Percentiles rank a stretch among this genome's conserved stretches.
Evolutionary conservation across 2,113 vertebrate genomes (phyloP).

Genomic region (Macquaria australasica): DNA sequence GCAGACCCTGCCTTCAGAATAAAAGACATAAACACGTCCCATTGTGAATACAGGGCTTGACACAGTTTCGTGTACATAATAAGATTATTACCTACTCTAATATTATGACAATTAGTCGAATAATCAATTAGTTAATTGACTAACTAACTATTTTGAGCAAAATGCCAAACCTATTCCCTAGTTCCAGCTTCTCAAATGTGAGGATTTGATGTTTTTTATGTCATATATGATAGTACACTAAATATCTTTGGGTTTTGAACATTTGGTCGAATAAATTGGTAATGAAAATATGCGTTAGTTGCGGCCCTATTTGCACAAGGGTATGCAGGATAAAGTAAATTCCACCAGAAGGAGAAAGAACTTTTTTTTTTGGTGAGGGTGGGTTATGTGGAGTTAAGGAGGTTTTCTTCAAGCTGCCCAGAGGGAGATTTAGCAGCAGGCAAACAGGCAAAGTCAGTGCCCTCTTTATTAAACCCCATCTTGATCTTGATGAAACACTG

Average conservation of each 20-base stretch:
- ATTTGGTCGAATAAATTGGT: too few species aligned
- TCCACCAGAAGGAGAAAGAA: not conserved
- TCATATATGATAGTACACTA: too few species aligned
- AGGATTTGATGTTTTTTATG: too few species aligned
- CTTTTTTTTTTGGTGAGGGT: not conserved
- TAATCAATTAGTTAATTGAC: too few species aligned
- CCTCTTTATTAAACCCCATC: too few species aligned
- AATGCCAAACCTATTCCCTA: too few species aligned
- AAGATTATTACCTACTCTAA: too few species aligned
- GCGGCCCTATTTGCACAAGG: not conserved
- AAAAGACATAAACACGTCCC: slow-evolving; percentile 25
- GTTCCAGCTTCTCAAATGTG: too few species aligned
- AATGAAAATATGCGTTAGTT: not conserved
- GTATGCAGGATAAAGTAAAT: not conserved
- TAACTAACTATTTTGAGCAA: too few species aligned
- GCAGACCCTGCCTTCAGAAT: slow-evolving; percentile 24
- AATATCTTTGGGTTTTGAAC: too few species aligned
- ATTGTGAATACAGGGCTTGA: not conserved
- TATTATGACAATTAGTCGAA: not conserved
- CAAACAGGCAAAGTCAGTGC: too few species aligned
- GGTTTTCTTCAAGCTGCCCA: not conserved
- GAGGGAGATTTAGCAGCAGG: too few species aligned
- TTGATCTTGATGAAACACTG: not conserved
- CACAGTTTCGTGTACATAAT: not conserved
- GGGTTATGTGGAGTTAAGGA: not conserved